Conservation (phyloP, 2,888 invertebrate genomes). For the Parnassius orleans region DNA sequence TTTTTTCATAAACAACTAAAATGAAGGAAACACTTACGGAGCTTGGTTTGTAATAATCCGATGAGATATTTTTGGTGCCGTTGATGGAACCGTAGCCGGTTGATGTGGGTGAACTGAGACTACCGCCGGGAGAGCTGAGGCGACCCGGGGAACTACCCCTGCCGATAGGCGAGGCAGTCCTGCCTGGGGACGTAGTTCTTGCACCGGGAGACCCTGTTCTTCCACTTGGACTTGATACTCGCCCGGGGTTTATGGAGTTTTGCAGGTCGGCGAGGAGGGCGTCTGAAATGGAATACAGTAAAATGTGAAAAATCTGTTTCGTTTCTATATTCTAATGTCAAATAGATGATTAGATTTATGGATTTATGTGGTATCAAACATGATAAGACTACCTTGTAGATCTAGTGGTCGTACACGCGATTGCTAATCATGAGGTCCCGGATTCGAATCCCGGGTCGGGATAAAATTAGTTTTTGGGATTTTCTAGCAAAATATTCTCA, state of each 20-base stretch:
- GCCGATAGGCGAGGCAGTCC: slow-evolving; percentile 58
- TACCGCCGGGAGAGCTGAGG: slow-evolving; percentile 69
- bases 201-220: slow-evolving; percentile 77
- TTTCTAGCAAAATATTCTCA: no score
- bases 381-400: no score
- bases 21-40: slow-evolving; percentile 77
- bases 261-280: slow-evolving; percentile 97
- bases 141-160: slow-evolving; percentile 77
- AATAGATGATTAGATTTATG: no score
- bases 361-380: no score
- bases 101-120: slow-evolving; percentile 76
- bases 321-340: no score
- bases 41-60: slow-evolving; percentile 78
- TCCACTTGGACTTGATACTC: slow-evolving; percentile 69
- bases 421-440: no score
- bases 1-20: background rate
- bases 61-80: slow-evolving; percentile 79
- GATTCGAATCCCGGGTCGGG: no score
- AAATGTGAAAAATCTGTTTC: background rate
- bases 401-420: no score
- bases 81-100: slow-evolving; percentile 91
- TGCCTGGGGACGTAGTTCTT: slow-evolving; percentile 63
- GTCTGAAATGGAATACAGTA: slow-evolving; percentile 83
- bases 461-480: no score
- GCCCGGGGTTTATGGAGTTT: slow-evolving; percentile 90